A percentile compares a stretch with the other conserved stretches of the same genome.
phyloP scores from a whole-genome alignment of 2,888 invertebrate species.

The Scaptomyza polygonia region DNA sequence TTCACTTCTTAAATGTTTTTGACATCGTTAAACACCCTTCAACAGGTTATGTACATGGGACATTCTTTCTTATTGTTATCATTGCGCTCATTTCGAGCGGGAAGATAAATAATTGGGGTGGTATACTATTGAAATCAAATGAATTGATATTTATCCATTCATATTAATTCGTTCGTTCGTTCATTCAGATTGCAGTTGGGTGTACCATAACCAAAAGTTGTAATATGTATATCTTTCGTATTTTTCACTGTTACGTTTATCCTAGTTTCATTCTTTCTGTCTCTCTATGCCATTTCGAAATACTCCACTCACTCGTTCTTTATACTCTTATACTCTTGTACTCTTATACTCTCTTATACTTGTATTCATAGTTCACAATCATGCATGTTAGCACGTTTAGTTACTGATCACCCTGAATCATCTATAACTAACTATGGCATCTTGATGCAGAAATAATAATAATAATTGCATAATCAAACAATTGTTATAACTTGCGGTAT shows the following conservation, averaged over 20 bases:
- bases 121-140: slow-evolving; percentile 3
- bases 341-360: too few relatives aligned
- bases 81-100: slow-evolving; percentile 20
- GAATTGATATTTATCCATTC: not conserved
- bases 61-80: slow-evolving; percentile 13
- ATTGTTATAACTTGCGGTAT: slow-evolving; percentile 13
- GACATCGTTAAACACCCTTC: slow-evolving; percentile 11
- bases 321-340: slow-evolving; percentile 11
- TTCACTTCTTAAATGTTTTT: slow-evolving; percentile 28
- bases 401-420: slow-evolving; percentile 37
- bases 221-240: slow-evolving; percentile 57
- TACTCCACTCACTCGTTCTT: slow-evolving; percentile 22
- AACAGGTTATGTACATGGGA: slow-evolving; percentile 1
- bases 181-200: slow-evolving; percentile 27
- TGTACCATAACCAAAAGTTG: slow-evolving; percentile 33
- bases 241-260: slow-evolving; percentile 63
- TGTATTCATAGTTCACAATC: slow-evolving; percentile 56
- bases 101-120: slow-evolving; percentile 21
- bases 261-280: slow-evolving; percentile 47
- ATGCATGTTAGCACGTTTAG: slow-evolving; percentile 60
- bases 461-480: slow-evolving; percentile 10
- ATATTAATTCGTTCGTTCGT: slow-evolving; percentile 11
- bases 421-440: slow-evolving; percentile 33
- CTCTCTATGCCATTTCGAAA: slow-evolving; percentile 35
- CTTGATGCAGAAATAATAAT: slow-evolving; percentile 15